A percentile compares a stretch with the other conserved stretches of the same genome.
Conservation (phyloP, 2,113 vertebrate species). For the Falco punctatus region DNA sequence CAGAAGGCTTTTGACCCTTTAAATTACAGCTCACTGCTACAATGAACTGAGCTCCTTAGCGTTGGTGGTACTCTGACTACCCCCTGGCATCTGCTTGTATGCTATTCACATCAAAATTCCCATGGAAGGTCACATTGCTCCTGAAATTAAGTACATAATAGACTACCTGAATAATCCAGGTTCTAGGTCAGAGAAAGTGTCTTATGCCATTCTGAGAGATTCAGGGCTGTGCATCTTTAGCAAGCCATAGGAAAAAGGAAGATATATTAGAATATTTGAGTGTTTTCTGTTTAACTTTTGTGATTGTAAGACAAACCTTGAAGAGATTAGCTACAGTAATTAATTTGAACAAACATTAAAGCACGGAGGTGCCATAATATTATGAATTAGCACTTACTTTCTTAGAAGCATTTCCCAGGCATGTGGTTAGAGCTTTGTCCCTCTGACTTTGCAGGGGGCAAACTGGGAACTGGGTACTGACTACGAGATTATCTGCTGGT, state of each 20-base stretch:
- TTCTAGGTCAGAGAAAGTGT: not conserved
- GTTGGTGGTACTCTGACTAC: not conserved
- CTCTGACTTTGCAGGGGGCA: not conserved
- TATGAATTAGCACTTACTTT: not conserved
- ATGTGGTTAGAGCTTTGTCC: not conserved
- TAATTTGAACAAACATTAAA: not conserved
- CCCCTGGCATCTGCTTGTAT: not conserved
- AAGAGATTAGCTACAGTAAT: not conserved
- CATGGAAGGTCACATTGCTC: not conserved
- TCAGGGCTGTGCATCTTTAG: not conserved
- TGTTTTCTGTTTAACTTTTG: not conserved
- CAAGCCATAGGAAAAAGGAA: not conserved
- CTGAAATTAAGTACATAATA: not conserved
- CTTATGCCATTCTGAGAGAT: not conserved
- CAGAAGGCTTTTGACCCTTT: conserved; percentile 65
- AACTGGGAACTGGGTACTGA: not conserved
- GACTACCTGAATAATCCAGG: not conserved
- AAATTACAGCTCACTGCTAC: conserved; percentile 19
- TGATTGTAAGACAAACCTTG: not conserved
- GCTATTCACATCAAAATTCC: not conserved
- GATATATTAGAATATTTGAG: not conserved
- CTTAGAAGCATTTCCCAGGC: not conserved
- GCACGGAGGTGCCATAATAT: not conserved
- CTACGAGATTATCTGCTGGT: not conserved
- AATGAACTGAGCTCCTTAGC: not conserved